These are phyloP conservation scores for Henricia sp. DNA, from an alignment of 53 echinoderm and acorn worm genomes.

Conservation along the genomic window DNA sequence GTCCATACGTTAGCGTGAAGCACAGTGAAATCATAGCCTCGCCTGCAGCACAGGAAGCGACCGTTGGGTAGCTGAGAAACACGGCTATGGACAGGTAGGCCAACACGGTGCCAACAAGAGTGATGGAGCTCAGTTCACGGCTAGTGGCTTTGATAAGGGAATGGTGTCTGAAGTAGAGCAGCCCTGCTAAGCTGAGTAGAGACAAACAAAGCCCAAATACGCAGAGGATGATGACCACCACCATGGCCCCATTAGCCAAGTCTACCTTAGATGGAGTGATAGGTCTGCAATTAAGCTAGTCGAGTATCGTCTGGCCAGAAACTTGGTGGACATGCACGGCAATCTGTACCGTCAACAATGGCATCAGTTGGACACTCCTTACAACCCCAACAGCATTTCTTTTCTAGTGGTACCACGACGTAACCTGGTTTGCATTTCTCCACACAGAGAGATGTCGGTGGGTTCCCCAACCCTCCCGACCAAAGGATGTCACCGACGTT, in stretches of 20 bases:
- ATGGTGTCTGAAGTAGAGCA: slow-evolving; percentile 37
- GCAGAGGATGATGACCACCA: background rate
- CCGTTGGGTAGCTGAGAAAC: slow-evolving; percentile 25
- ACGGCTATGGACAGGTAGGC: slow-evolving; percentile 32
- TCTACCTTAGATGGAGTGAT: background rate
- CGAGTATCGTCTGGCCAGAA: slow-evolving; percentile 16
- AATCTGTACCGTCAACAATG: slow-evolving; percentile 9
- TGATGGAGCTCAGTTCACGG: slow-evolving; percentile 61
- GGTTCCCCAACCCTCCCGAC: background rate
- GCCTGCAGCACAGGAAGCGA: background rate
- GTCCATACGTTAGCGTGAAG: slow-evolving; percentile 60
- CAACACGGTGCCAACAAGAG: slow-evolving; percentile 34
- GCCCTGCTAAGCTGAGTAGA: background rate
- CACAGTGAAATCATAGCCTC: slow-evolving; percentile 41
- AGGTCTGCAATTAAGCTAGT: slow-evolving; percentile 4
- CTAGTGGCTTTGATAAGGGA: slow-evolving; percentile 67
- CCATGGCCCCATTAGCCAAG: background rate
- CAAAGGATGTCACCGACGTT: background rate
- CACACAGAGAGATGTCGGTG: background rate
- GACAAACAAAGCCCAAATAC: slow-evolving; percentile 1
- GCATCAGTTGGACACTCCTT: background rate
- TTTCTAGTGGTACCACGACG: slow-evolving; percentile 2
- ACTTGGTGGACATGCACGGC: background rate
- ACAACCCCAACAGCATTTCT: slow-evolving; percentile 55
- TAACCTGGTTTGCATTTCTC: slow-evolving; percentile 1